Conservation (phyloP, 2,797 vertebrate genomes). For the Phylloscopus collybita region DNA sequence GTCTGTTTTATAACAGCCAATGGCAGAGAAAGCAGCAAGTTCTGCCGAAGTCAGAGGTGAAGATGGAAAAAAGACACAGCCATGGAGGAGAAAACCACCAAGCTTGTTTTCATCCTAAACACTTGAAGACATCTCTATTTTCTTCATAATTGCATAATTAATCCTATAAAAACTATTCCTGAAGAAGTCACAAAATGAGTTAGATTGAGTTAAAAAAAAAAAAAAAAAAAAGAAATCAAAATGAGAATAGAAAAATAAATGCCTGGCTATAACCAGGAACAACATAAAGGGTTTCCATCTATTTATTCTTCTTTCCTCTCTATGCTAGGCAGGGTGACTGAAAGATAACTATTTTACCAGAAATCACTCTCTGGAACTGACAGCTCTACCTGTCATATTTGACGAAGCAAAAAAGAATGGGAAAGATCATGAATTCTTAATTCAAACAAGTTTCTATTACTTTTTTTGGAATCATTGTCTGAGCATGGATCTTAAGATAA, state of each 20-base stretch:
- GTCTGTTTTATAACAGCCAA: background rate
- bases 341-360: background rate
- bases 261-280: background rate
- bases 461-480: background rate
- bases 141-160: background rate
- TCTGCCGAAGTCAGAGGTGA: background rate
- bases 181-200: background rate
- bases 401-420: background rate
- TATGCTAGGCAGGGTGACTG: background rate
- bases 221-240: background rate
- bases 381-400: conserved; percentile 26
- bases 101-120: background rate
- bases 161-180: background rate
- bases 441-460: background rate
- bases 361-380: conserved; percentile 28
- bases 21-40: background rate
- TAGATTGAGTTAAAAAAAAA: background rate
- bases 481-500: background rate
- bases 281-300: background rate
- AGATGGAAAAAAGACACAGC: background rate
- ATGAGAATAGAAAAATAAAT: background rate
- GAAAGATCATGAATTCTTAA: conserved; percentile 28
- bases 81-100: background rate
- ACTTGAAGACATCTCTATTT: background rate
- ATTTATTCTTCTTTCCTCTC: background rate